Percentiles rank a stretch among this genome's conserved stretches.
Evolutionary conservation across 2,113 vertebrate genomes (phyloP).

Genomic region (Grammomys surdaster): DNA sequence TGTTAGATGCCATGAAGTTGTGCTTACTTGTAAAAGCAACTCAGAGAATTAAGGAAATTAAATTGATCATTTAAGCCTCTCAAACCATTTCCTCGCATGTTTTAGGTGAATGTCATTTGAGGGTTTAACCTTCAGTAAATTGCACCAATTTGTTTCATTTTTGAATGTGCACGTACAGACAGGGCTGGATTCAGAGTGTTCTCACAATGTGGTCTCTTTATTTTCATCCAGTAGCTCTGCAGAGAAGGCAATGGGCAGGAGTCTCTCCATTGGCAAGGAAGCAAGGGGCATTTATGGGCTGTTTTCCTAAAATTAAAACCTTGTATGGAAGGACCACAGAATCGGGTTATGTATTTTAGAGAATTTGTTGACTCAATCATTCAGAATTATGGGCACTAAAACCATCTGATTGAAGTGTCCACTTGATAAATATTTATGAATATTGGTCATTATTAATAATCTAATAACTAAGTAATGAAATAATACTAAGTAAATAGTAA

Average conservation of each 20-base stretch:
- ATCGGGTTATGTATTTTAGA: constrained; percentile 56
- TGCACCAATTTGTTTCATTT: constrained; percentile 79
- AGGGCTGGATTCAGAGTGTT: constrained; percentile 71
- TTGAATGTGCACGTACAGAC: constrained; percentile 56
- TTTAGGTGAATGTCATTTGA: constrained; percentile 72
- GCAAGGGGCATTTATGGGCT: constrained; percentile 51
- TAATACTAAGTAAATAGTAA: constrained; percentile 61
- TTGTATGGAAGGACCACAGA: constrained; percentile 53
- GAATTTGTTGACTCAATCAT: constrained; percentile 67
- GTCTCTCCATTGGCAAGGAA: constrained; percentile 46
- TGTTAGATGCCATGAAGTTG: constrained; percentile 49
- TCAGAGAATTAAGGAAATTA: constrained; percentile 77
- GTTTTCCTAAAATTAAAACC: constrained; percentile 77
- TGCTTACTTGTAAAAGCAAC: constrained; percentile 66
- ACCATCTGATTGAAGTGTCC: constrained; percentile 26
- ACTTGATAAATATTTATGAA: constrained; percentile 68
- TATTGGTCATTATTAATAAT: constrained; percentile 66
- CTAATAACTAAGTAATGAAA: constrained; percentile 69
- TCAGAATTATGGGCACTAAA: constrained; percentile 67
- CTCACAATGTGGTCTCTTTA: constrained; percentile 64
- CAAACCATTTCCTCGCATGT: constrained; percentile 61
- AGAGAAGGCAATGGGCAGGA: constrained; percentile 40
- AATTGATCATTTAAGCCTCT: constrained; percentile 73
- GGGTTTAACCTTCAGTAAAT: constrained; percentile 80
- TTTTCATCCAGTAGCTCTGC: constrained; percentile 4